Base-by-base conservation (phyloP, 1,140 invertebrate species). In the Nasonia giraulti region DNA sequence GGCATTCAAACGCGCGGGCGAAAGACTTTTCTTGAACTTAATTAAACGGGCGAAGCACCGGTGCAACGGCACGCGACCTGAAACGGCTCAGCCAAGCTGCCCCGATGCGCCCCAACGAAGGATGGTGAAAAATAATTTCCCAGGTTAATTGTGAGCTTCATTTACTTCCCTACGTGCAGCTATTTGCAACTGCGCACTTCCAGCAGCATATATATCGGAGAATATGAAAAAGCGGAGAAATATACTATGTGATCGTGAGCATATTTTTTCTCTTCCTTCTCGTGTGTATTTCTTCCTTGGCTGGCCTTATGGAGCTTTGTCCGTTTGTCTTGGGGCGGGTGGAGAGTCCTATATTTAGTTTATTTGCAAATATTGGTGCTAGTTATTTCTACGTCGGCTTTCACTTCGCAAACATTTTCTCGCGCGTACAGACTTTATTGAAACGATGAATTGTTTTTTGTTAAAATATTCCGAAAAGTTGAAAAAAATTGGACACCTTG, bases 1-100 rank as follows among this genome's bases (percentile, higher is more conserved):
- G 40, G 79, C 79, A 85, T 84, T 84, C n/a, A 79, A 73, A 79
- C 17, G 76, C 17, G 76, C 8, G 17, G 11, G 50, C 23, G 40
- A 69, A 90, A 89, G 87, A 90, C 89, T 87, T 90, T 90, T 88
- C 88, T 88, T 86, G 83, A 86, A 90, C 88, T 90, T 90, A 91
- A 91, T 91, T 91, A 91, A 90, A 90, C 89, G 86, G 69, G 77
- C 73, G 82, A 62, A 20, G 0, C 14, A 5, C 71, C 31, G 20
- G 37, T 23, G 81, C 33, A 47, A 23, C 73, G 27, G 78, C 73
- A 77, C 31, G 75, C 66, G 83, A 69, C 79, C 33, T 76, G 73
- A 81, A 75, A 7, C 2, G 23, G 44, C 10, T 11, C 68, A 31
- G 75, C 50, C 66, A n/a, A 31, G n/a, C n/a, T 27, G 31, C 31